Evolutionary conservation across 1,140 invertebrate species (phyloP), one percentile per base, ranked within the genome.

Genomic region (Sipha flava): DNA sequence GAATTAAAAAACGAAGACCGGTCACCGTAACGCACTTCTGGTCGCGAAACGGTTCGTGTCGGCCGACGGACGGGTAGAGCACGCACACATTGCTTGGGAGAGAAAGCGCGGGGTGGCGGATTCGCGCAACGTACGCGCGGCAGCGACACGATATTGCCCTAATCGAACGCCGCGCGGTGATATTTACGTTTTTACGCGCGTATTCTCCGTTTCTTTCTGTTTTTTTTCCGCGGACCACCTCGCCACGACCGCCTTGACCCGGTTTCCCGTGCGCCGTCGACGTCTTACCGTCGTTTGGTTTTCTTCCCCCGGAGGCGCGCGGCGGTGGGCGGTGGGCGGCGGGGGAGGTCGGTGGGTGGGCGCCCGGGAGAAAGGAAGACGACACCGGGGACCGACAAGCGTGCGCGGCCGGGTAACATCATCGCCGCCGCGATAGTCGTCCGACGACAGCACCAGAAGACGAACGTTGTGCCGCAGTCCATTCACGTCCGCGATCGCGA

Each of bases 191-290:
- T 54, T 66, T 66, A 7, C 59, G 57, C n/a, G n/a, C 29, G 31
- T 34, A 64, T 9, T 12, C 14, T 64, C 7, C 43, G 26, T 21
- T 40, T 2, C 14, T 66, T 40, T 64, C 6, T 43, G 12, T 43
- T 6, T 66, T 31, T 43, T 6, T 26, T 1, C 26, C 5, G 64
- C 37, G 23, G 37, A 43, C 49, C 16, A n/a, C n/a, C n/a, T n/a
- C n/a, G n/a, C n/a, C n/a, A n/a, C n/a, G 37, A 14, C 14, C 52
- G 73, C 73, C 73, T 77, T 77, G 73, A 77, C 73, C 73, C 52
- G 52, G 52, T 77, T 77, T 23, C 21, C 12, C 49, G 2, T 23
- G 12, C 40, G 26, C n/a, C n/a, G n/a, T n/a, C n/a, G n/a, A n/a
- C n/a, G n/a, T n/a, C n/a, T n/a, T n/a, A n/a, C n/a, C n/a, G n/a